Base-by-base conservation (phyloP, 1,140 invertebrate species). In the Megathymus violae region DNA sequence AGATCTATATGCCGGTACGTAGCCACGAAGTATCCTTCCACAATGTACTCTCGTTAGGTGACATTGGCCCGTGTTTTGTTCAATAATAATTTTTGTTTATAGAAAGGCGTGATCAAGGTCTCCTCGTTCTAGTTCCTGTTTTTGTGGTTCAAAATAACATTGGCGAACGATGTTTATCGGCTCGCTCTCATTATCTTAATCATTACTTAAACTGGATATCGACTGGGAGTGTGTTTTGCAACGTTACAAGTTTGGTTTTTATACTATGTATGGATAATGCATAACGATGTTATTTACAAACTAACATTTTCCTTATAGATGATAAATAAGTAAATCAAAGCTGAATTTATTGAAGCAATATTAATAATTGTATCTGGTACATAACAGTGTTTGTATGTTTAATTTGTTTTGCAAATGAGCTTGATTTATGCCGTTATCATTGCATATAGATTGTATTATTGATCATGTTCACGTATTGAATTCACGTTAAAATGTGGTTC, bases 1-100 rank as follows among this genome's bases (percentile, higher is more conserved):
- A 65, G 85, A 88, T 78, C 71, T 88, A 67, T 90, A 84, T 85
- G 74, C 82, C 71, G 88, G 88, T 90, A 89, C 68, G 86, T 87
- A 40, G 50, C 48, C 43, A 14, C 46, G 47, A 72, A 68, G 40
- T 68, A 11, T 66, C 52, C 69, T 34, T 43, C 22, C 11, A 52
- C 36, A 1, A 13, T 25, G 13, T 27, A 43, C 64, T n/a, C 40
- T 64, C 68, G 56, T 46, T 65, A 63, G 46, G 48, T 67, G 40
- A 46, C 25, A 62, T 68, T 64, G 40, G 22, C n/a, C 27, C 25
- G 10, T 43, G n/a, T 58, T 58, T 58, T 25, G n/a, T 58, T 34
- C 14, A 17, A 43, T 58, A 25, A 31, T 25, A 58, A 41, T 46
- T 71, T 69, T 60, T 59, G 40, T 72, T 76, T 68, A 64, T 71